Evolutionary conservation across 2,888 invertebrate genomes (phyloP).

Genomic region (Lasioglossum oenotherae): DNA sequence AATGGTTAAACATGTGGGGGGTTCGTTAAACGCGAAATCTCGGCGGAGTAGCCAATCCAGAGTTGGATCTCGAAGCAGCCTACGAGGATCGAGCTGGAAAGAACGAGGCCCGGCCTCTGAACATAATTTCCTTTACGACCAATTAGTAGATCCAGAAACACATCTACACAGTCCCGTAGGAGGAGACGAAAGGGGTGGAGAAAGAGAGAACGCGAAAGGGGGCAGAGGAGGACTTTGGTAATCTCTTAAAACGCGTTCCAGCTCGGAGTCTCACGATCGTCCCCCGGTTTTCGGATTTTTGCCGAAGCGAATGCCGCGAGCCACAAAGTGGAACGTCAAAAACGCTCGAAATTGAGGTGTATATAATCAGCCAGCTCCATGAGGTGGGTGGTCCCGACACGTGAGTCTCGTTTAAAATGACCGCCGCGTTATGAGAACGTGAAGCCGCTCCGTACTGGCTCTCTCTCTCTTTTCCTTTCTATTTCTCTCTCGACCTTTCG

Average conservation of each 20-base stretch:
- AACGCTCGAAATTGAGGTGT: constrained; percentile 62
- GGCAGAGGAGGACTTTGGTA: constrained; percentile 13
- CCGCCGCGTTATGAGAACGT: constrained; percentile 79
- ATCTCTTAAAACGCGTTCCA: constrained; percentile 51
- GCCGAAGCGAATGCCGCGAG: constrained; percentile 49
- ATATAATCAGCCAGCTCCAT: constrained; percentile 70
- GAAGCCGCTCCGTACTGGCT: constrained; percentile 60
- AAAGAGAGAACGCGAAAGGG: constrained; percentile 13
- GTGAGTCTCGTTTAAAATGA: constrained; percentile 78
- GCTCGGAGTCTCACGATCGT: constrained; percentile 34
- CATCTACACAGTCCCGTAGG: constrained; percentile 61
- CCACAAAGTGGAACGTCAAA: constrained; percentile 52
- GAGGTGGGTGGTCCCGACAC: constrained; percentile 78
- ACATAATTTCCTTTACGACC: constrained; percentile 77
- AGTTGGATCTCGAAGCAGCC: constrained; percentile 22
- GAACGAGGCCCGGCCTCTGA: constrained; percentile 48
- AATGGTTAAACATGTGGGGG: background rate
- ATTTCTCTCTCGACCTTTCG: background rate
- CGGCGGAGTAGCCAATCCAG: constrained; percentile 60
- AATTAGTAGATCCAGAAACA: constrained; percentile 77
- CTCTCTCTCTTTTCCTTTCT: background rate
- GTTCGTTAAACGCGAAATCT: constrained; percentile 32
- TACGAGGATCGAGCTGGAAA: constrained; percentile 39
- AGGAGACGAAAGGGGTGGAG: background rate
- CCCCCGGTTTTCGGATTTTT: constrained; percentile 51